Conservation (phyloP, 2,113 vertebrate genomes). For the Sigmodon hispidus region DNA sequence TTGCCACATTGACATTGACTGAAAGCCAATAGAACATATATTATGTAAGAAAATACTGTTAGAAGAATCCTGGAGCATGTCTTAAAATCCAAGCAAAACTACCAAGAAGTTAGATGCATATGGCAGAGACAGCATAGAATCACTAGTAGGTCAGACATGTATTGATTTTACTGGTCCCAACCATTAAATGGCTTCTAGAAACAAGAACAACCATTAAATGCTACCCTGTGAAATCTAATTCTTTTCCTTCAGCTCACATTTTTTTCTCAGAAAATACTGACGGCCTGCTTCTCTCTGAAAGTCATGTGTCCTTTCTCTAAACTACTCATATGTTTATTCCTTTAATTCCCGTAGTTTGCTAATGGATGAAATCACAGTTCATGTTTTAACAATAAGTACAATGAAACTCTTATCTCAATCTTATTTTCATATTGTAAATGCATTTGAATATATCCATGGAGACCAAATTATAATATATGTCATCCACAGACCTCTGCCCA, state of each 20-base stretch:
- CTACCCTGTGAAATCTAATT: background rate
- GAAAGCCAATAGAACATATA: background rate
- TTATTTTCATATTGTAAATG: background rate
- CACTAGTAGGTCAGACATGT: background rate
- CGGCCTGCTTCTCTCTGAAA: background rate
- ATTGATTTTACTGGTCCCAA: background rate
- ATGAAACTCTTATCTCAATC: background rate
- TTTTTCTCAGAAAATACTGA: background rate
- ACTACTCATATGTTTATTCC: background rate
- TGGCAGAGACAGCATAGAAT: background rate
- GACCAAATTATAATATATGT: background rate
- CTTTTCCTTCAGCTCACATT: background rate
- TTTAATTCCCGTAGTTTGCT: background rate
- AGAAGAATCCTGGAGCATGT: background rate
- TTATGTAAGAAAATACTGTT: background rate
- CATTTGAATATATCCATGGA: background rate
- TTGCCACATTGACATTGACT: background rate
- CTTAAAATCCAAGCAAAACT: background rate
- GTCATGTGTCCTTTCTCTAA: background rate
- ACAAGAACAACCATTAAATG: slow-evolving; percentile 18
- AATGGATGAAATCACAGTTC: background rate
- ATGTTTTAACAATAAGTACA: background rate
- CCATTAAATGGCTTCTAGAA: slow-evolving; percentile 4
- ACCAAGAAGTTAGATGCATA: background rate
- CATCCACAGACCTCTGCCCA: background rate